Conservation (phyloP, 2,888 invertebrate species). For the Melinopterus prodromus region DNA sequence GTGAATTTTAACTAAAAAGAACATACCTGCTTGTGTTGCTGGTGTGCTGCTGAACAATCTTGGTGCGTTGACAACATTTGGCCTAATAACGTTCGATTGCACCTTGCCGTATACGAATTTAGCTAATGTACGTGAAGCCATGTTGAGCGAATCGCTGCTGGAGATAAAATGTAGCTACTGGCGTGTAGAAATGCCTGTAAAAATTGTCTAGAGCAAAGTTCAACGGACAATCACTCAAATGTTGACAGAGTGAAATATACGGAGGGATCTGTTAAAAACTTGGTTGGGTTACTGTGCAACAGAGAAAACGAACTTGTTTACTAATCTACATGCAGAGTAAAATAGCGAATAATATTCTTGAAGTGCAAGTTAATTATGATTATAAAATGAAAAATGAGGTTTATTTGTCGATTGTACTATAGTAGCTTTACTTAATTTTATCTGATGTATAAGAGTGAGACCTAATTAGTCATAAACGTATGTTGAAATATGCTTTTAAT, state of each 20-base stretch:
- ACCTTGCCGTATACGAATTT: conserved; percentile 42
- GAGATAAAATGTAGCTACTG: conserved; percentile 7
- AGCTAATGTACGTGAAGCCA: conserved; percentile 44
- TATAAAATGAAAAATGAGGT: no score
- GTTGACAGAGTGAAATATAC: background rate
- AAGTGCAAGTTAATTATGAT: conserved; percentile 6
- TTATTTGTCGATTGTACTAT: no score
- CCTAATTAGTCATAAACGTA: no score
- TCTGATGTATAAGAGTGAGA: no score
- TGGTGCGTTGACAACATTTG: conserved; percentile 37
- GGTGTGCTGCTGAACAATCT: conserved; percentile 39
- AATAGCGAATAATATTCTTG: no score
- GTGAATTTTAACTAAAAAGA: background rate
- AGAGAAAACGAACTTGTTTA: background rate
- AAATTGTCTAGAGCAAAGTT: conserved; percentile 33
- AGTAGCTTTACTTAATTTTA: no score
- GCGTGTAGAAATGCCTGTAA: conserved; percentile 25
- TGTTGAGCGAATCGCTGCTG: conserved; percentile 41
- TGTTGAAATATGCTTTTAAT: no score
- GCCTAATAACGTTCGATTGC: conserved; percentile 41
- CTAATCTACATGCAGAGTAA: background rate
- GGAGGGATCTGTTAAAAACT: background rate
- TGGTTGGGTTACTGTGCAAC: conserved; percentile 16
- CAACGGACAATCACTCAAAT: conserved; percentile 16
- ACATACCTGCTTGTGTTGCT: conserved; percentile 32